phyloP scores from a whole-genome alignment of 2,888 invertebrate species.

The Cephus sareptanus region DNA sequence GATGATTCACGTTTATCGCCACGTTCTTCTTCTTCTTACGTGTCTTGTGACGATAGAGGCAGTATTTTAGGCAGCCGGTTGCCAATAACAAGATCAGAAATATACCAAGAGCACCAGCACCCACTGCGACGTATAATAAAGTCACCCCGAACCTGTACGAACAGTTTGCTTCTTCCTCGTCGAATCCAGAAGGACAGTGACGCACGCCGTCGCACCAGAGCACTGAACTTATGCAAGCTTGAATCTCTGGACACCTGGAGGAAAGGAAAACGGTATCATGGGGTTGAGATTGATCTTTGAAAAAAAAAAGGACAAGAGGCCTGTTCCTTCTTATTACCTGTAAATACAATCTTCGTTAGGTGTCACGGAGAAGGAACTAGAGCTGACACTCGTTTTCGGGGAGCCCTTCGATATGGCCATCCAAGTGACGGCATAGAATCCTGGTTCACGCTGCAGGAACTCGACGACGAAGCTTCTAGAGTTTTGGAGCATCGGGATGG shows the following conservation, averaged over 20 bases:
- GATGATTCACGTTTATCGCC: slow-evolving; percentile 69
- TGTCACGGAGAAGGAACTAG: slow-evolving; percentile 48
- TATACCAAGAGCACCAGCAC: slow-evolving; percentile 73
- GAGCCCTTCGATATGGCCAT: slow-evolving; percentile 81
- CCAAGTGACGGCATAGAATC: slow-evolving; percentile 81
- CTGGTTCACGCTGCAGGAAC: slow-evolving; percentile 79
- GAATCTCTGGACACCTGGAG: slow-evolving; percentile 81
- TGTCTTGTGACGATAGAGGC: slow-evolving; percentile 68
- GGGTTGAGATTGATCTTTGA: slow-evolving; percentile 1
- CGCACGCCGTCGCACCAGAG: slow-evolving; percentile 84
- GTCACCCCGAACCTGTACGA: slow-evolving; percentile 77
- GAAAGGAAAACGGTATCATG: slow-evolving; percentile 26
- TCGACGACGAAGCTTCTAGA: slow-evolving; percentile 80
- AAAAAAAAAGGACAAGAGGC: not conserved
- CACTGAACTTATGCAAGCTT: slow-evolving; percentile 82
- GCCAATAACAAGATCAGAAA: slow-evolving; percentile 72
- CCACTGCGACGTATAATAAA: slow-evolving; percentile 74
- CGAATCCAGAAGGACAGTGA: slow-evolving; percentile 85
- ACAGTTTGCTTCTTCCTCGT: slow-evolving; percentile 82
- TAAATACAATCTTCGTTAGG: slow-evolving; percentile 75
- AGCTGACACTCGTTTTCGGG: slow-evolving; percentile 63
- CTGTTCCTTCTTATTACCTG: slow-evolving; percentile 66
- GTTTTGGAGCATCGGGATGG: slow-evolving; percentile 64
- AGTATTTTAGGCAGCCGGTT: slow-evolving; percentile 72
- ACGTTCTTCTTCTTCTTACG: slow-evolving; percentile 71